Base-by-base conservation (phyloP, 2,113 vertebrate species). In the Cichladusa arquata region DNA sequence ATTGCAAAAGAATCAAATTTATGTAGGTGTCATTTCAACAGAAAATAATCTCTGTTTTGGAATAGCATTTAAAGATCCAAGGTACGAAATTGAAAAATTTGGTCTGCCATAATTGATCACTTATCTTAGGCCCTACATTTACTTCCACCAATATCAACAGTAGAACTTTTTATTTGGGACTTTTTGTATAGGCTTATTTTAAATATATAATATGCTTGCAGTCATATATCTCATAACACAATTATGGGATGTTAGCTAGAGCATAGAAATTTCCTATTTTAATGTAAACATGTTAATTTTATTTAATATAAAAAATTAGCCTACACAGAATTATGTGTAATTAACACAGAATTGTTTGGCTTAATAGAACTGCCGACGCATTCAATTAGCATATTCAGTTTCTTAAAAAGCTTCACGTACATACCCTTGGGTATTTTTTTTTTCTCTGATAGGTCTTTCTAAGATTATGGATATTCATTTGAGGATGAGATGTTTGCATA, bases 381-480 rank as follows among this genome's bases (percentile, higher is more conserved):
- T 88, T 86, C 61, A 78, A 51, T 92, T 81, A 86, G 19, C 64
- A 74, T 50, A 84, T 81, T 81, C 19, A 64, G 40, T 87, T 50
- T 83, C 79, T 73, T 86, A 18, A 80, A 90, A 92, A 88, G 23
- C 20, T 94, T 94, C 34, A 65, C 6, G 70, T 34, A 44, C 8
- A 51, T 61, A 77, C 16, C 47, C n/a, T 71, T 25, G 48, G 22
- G 76, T 81, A 86, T 60, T 78, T 80, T 85, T 51, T 40, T 26
- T 86, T 80, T 40, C 48, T 81, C 86, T 92, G 51, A 40, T 60
- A 64, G 22, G 15, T 81, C 48, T 91, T 95, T 90, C 51, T 51
- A 87, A 93, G 87, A 91, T 87, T 93, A 84, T 48, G 18, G 47
- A 76, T 96, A 79, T 93, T 84, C 57, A 69, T 82, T 33, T 40